These are phyloP conservation scores for Grapholita molesta DNA, from an alignment of 1,140 invertebrate species.

Conservation along the genomic window DNA sequence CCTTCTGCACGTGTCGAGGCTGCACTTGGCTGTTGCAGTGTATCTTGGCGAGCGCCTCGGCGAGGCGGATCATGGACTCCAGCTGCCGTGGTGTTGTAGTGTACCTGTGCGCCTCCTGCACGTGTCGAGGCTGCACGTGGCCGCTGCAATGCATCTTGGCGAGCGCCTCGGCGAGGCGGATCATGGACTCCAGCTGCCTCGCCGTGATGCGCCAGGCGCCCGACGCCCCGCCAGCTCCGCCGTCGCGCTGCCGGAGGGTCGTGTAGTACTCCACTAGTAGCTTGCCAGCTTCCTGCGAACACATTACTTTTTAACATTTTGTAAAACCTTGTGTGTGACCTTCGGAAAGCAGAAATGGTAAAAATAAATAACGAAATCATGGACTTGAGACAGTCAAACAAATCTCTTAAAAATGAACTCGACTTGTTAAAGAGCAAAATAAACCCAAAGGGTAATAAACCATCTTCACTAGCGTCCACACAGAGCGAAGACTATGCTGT, in stretches of 20 bases:
- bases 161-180: conserved; percentile 97
- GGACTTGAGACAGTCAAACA: too few species aligned
- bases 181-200: conserved; percentile 98
- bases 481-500: too few species aligned
- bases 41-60: too few species aligned
- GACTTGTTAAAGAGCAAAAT: too few species aligned
- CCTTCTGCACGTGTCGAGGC: conserved; percentile 83
- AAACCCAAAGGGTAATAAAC: too few species aligned
- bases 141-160: conserved; percentile 97
- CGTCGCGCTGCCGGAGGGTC: conserved; percentile 90
- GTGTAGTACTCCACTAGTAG: conserved; percentile 95
- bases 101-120: conserved; percentile 91
- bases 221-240: conserved; percentile 85
- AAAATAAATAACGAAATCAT: too few species aligned
- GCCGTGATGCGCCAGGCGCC: conserved; percentile 98
- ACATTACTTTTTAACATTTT: background rate
- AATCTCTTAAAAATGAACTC: too few species aligned
- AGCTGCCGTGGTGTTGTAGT: background rate
- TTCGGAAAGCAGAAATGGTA: too few species aligned
- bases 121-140: conserved; percentile 91
- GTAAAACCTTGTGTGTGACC: too few species aligned
- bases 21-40: conserved; percentile 26
- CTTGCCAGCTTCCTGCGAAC: conserved; percentile 86
- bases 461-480: too few species aligned
- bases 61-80: too few species aligned